Conservation (phyloP, 2,113 vertebrate species). For the Thermophis baileyi region DNA sequence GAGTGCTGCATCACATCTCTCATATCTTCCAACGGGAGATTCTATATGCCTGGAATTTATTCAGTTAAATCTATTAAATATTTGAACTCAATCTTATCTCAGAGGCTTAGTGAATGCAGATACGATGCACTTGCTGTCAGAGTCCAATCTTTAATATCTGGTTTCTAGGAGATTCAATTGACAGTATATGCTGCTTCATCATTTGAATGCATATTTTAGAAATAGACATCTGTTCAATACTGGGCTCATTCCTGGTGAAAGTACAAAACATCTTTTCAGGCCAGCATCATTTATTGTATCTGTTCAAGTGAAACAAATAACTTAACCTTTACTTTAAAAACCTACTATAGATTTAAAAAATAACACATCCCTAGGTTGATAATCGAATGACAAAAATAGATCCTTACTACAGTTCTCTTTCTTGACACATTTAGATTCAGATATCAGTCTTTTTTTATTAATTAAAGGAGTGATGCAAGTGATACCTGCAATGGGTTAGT, state of each 20-base stretch:
- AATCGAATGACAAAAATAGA: slow-evolving; percentile 14
- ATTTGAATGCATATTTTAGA: not conserved
- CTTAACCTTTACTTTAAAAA: not conserved
- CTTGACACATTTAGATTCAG: slow-evolving; percentile 6
- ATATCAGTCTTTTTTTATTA: slow-evolving; percentile 24
- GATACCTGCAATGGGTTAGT: slow-evolving; percentile 14
- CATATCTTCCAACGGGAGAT: not conserved
- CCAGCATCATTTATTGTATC: not conserved
- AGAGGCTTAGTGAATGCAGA: not conserved
- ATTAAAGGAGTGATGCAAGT: slow-evolving; percentile 17
- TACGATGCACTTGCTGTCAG: not conserved
- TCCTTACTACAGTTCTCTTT: not conserved
- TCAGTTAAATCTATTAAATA: not conserved
- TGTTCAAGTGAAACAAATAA: not conserved
- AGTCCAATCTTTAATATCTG: not conserved
- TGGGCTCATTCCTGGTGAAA: not conserved
- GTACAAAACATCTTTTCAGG: not conserved
- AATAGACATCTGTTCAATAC: not conserved
- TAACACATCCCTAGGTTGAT: not conserved
- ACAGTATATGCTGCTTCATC: not conserved
- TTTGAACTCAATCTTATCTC: not conserved
- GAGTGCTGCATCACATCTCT: not conserved
- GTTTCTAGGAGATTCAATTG: not conserved
- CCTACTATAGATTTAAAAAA: slow-evolving; percentile 4
- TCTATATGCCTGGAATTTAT: not conserved